phyloP scores from a whole-genome alignment of 2,888 invertebrate genomes.

The Steinernema scapterisci region DNA sequence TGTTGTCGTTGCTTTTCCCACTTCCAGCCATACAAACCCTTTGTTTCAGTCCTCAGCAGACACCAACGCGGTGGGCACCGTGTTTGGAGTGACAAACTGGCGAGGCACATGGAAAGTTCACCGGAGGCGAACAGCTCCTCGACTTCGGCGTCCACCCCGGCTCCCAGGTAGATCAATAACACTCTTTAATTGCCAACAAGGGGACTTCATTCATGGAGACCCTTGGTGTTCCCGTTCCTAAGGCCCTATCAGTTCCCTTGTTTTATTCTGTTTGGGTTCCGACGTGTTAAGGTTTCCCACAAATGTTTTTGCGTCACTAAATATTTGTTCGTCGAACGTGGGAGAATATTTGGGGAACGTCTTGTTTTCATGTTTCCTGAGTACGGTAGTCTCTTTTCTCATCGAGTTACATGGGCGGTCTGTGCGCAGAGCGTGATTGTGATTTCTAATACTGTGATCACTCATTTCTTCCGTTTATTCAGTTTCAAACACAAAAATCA shows the following conservation, averaged over 20 bases:
- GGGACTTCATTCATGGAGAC: background rate
- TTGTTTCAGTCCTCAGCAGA: background rate
- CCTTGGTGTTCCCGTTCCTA: background rate
- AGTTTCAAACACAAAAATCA: too few species aligned
- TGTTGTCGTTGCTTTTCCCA: background rate
- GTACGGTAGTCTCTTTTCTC: too few species aligned
- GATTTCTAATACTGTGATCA: too few species aligned
- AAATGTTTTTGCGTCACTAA: too few species aligned
- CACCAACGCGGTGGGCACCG: conserved; percentile 14
- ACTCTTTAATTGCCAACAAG: background rate
- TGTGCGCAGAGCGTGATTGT: too few species aligned
- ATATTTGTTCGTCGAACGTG: too few species aligned
- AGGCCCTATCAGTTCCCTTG: background rate
- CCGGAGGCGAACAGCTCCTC: background rate
- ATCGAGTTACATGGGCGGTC: too few species aligned
- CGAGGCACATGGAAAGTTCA: conserved; percentile 27
- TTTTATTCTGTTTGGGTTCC: background rate
- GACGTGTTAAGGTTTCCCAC: too few species aligned
- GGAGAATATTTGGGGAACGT: too few species aligned
- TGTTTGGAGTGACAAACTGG: conserved; percentile 18
- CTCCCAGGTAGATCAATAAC: conserved; percentile 24
- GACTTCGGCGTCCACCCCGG: background rate
- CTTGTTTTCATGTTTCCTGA: too few species aligned
- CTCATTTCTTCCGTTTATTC: too few species aligned
- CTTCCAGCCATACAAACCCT: too few species aligned